Percentiles rank a stretch among this genome's conserved stretches.
Conservation (phyloP, 2,113 vertebrate genomes). For the Cranoglanis bouderius region DNA sequence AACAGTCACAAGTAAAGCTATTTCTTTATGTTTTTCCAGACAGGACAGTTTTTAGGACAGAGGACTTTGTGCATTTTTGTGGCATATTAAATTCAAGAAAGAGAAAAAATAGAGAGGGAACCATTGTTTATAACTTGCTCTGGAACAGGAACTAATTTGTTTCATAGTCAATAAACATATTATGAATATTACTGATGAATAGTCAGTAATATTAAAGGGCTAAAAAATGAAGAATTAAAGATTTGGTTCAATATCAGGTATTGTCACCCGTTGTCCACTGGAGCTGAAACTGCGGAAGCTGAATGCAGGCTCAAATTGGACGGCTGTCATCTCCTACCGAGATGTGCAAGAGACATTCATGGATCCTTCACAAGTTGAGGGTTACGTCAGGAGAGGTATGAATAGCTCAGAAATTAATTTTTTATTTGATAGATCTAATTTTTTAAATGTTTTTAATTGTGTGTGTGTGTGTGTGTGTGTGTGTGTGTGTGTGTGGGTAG, state of each 20-base stretch:
- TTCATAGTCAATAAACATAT: not conserved
- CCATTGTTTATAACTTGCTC: not conserved
- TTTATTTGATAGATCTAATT: not conserved
- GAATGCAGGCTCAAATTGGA: constrained; percentile 34
- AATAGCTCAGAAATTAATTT: not conserved
- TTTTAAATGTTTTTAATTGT: not conserved
- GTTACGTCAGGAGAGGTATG: constrained; percentile 50
- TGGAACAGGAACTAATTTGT: not conserved
- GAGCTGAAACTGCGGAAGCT: constrained; percentile 56
- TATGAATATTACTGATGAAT: too few species aligned
- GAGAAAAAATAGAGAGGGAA: not conserved
- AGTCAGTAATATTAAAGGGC: not conserved
- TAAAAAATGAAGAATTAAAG: not conserved
- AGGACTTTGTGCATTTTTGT: not conserved
- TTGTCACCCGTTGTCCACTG: constrained; percentile 60
- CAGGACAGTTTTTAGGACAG: not conserved
- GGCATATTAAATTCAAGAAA: not conserved
- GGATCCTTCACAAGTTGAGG: constrained; percentile 51
- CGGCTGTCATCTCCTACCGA: constrained; percentile 50
- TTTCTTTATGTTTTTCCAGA: not conserved
- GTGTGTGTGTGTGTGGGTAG: constrained; percentile 57
- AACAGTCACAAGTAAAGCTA: not conserved
- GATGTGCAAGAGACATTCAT: constrained; percentile 48
- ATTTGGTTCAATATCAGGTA: constrained; percentile 45
- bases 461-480: not conserved